phyloP scores from a whole-genome alignment of 1,140 invertebrate genomes.

The Drosophila pseudoananassae region DNA sequence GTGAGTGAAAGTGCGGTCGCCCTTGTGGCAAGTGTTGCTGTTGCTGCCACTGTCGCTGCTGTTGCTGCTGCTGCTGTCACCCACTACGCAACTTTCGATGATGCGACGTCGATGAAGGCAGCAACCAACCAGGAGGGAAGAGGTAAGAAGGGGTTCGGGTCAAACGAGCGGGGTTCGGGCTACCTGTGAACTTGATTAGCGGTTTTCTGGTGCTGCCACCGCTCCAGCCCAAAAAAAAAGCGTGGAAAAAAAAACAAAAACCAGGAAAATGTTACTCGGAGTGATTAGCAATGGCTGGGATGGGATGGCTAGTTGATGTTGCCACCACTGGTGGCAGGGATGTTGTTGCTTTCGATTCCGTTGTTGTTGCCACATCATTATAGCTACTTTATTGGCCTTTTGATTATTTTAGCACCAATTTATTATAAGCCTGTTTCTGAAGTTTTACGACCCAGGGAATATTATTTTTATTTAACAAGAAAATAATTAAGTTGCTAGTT shows the following conservation, averaged over 20 bases:
- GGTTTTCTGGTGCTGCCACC: conserved; percentile 48
- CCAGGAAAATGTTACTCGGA: conserved; percentile 21
- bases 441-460: neutral
- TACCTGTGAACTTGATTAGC: conserved; percentile 80
- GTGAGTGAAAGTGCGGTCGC: conserved; percentile 41
- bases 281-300: conserved; percentile 36
- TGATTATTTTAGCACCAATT: conserved; percentile 73
- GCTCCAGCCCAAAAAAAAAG: conserved; percentile 7
- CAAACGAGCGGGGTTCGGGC: conserved; percentile 15
- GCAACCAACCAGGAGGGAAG: neutral
- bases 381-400: conserved; percentile 71
- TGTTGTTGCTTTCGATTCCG: conserved; percentile 17
- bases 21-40: conserved; percentile 25
- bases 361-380: conserved; percentile 65
- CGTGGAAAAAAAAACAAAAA: neutral
- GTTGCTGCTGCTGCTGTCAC: conserved; percentile 28
- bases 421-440: conserved; percentile 26
- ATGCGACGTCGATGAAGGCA: conserved; percentile 31
- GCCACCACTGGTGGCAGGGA: conserved; percentile 15
- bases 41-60: conserved; percentile 1
- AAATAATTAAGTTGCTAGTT: neutral
- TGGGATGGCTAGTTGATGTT: conserved; percentile 12
- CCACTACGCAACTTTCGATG: conserved; percentile 44
- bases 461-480: neutral
- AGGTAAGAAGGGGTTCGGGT: neutral